Evolutionary conservation across 2,113 vertebrate species (phyloP).

Genomic region (Sapajus apella): DNA sequence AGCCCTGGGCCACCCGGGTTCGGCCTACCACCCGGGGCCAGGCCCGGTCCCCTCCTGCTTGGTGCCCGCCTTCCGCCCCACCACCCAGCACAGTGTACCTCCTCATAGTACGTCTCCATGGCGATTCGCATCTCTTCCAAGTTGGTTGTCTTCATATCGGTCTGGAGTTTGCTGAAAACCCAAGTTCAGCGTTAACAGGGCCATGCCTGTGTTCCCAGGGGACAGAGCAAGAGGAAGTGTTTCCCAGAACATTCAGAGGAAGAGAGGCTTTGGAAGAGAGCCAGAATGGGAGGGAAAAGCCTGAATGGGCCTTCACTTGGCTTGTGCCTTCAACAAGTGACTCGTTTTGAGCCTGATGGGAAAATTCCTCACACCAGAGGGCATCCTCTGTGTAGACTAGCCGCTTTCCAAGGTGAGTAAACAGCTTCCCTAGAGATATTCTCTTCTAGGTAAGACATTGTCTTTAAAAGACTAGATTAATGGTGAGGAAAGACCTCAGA

Average conservation of each 20-base stretch:
- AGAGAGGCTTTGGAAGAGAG: not conserved
- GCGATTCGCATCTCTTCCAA: conserved; percentile 92
- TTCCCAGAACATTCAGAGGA: not conserved
- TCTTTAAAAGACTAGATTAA: not conserved
- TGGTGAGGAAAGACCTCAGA: not conserved
- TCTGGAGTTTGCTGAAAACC: conserved; percentile 89
- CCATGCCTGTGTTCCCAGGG: not conserved
- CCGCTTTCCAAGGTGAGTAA: not conserved
- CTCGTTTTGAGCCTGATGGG: not conserved
- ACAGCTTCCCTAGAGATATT: fast-evolving
- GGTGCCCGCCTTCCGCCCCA: not conserved
- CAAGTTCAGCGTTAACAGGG: not conserved
- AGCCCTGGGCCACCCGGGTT: not conserved
- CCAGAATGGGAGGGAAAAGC: too few relatives aligned
- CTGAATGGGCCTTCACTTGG: not conserved
- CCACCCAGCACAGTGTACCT: conserved; percentile 81
- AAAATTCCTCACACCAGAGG: not conserved
- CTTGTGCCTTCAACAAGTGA: not conserved
- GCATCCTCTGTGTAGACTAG: not conserved
- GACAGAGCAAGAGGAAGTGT: not conserved
- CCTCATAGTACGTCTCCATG: conserved; percentile 91
- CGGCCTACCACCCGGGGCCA: not conserved
- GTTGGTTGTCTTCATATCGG: conserved; percentile 89
- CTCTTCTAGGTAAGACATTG: not conserved
- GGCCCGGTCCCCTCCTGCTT: fast-evolving